phyloP scores from a whole-genome alignment of 2,888 invertebrate genomes.

The Caenorhabditis angaria region DNA sequence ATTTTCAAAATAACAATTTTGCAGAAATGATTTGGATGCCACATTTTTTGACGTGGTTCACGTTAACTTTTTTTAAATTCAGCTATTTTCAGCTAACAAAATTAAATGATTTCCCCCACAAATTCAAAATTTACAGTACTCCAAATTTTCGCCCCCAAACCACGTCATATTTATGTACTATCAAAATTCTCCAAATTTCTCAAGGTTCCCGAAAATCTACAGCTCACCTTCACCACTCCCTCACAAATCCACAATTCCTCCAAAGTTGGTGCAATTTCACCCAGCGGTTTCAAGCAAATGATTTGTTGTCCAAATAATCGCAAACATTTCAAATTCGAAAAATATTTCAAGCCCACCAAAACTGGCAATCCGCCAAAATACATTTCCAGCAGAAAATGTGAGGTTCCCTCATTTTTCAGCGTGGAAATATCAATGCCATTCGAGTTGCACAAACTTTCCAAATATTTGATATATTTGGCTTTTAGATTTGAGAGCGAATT shows the following conservation, averaged over 20 bases:
- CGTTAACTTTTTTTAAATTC: too few species aligned
- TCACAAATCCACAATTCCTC: constrained; percentile 68
- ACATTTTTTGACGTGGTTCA: too few species aligned
- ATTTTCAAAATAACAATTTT: too few species aligned
- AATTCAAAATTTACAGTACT: too few species aligned
- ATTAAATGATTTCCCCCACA: too few species aligned
- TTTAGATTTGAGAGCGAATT: constrained; percentile 57
- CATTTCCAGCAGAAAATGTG: constrained; percentile 56
- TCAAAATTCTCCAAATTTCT: background rate
- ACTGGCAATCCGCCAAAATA: constrained; percentile 66
- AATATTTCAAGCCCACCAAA: constrained; percentile 64
- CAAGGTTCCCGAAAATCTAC: background rate
- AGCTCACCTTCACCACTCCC: constrained; percentile 48
- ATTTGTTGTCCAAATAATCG: constrained; percentile 62
- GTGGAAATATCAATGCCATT: constrained; percentile 65
- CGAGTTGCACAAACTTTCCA: constrained; percentile 62
- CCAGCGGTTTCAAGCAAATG: constrained; percentile 56
- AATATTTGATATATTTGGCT: constrained; percentile 63
- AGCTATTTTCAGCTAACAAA: too few species aligned
- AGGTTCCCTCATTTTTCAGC: constrained; percentile 56
- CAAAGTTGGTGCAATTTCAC: constrained; percentile 60
- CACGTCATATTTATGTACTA: too few species aligned
- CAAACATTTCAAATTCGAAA: constrained; percentile 50
- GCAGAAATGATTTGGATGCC: too few species aligned
- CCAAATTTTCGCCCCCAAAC: too few species aligned